Evolutionary conservation across 2,797 vertebrate species (phyloP), one percentile per base, ranked within the genome.

Genomic region (Phylloscopus collybita): DNA sequence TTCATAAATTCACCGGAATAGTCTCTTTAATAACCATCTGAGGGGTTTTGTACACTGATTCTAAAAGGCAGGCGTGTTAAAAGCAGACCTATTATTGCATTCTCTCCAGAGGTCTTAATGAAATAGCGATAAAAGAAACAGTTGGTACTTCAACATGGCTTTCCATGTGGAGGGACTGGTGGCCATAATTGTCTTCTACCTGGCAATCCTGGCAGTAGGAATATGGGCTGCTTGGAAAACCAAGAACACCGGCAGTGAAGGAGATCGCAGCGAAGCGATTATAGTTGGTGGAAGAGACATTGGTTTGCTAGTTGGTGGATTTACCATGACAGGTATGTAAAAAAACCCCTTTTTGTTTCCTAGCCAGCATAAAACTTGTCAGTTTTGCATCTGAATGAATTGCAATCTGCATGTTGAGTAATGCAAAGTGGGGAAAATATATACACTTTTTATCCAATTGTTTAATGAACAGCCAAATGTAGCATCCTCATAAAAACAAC

Each of bases 161-260:
- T 98, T 99, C 97, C 99, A 99, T 89, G 98, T 97, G 85, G 99
- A 99, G 91, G 99, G 99, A 91, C 97, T 99, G 71, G 97, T 99
- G 96, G 99, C 99, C 49, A 99, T 99, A 83, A 97, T 99, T 57
- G 45, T 99, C 49, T 99, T 99, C 97, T 99, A 99, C 90, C 75
- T 99, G 93, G 97, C 99, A 64, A 99, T 99, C 91, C 97, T 99
- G 70, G 95, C 98, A 50, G 99, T 99, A 94, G 99, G 99, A 40
- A 99, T 99, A 96, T 99, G 99, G 99, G 99, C 99, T 64, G 99
- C 99, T 27, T 99, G 99, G 99, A 99, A 99, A 97, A 99, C 99
- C 96, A 99, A 99, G 95, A 98, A 98, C 96, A 98, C 98, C 0
- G 97, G 98, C 53, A 98, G 96, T 0, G 88, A 97, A 7, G 98